These are phyloP conservation scores for Callorhinus ursinus DNA, from an alignment of 2,113 vertebrate genomes.

Conservation along the genomic window DNA sequence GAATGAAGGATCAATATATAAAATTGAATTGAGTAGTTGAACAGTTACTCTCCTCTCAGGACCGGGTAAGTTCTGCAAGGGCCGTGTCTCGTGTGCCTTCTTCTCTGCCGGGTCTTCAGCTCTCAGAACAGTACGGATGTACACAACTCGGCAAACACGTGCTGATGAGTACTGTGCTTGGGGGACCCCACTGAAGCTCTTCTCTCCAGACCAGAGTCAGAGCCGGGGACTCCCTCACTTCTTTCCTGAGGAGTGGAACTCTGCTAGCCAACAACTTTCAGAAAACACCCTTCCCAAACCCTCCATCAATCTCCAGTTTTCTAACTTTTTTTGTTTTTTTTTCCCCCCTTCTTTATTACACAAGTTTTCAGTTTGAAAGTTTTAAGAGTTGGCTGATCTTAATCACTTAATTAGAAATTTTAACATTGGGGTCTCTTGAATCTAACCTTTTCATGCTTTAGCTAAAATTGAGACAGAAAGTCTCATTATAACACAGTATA, in stretches of 20 bases:
- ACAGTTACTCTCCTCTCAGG: background rate
- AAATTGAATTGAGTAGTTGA: background rate
- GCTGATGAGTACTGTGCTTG: background rate
- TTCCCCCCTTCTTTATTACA: background rate
- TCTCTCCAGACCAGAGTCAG: background rate
- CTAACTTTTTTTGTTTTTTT: no score
- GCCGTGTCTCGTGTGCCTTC: background rate
- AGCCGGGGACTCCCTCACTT: rapidly evolving
- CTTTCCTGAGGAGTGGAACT: background rate
- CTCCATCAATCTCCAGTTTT: background rate
- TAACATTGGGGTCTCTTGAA: background rate
- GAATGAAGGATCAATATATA: background rate
- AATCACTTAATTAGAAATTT: background rate
- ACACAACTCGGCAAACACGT: rapidly evolving
- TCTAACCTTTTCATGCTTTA: background rate
- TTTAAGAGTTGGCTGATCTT: background rate
- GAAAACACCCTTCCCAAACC: background rate
- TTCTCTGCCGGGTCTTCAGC: no score
- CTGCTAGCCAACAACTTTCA: background rate
- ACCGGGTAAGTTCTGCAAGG: rapidly evolving
- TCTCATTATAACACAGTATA: background rate
- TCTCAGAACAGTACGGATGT: background rate
- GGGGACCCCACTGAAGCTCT: background rate
- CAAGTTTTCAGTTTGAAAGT: background rate
- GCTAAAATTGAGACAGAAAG: background rate